Evolutionary conservation across 2,888 invertebrate species (phyloP).

Genomic region (Protula sp.): DNA sequence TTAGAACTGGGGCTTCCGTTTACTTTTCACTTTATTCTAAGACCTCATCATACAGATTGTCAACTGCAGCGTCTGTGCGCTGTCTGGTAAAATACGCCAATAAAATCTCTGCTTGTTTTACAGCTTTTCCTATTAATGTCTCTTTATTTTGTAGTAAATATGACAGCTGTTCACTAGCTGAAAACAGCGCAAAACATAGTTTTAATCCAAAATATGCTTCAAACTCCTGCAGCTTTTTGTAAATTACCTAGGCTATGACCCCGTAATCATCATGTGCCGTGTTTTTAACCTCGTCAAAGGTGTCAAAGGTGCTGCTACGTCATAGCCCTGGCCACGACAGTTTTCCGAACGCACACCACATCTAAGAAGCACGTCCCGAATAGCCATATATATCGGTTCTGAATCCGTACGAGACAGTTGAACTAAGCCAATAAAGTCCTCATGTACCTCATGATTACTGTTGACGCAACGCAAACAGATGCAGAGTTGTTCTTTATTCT

Average conservation of each 20-base stretch:
- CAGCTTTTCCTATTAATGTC: neutral
- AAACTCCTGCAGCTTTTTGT: neutral
- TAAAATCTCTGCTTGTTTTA: neutral
- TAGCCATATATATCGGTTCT: neutral
- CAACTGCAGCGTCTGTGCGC: neutral
- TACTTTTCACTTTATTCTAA: too few species aligned
- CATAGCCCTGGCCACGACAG: conserved; percentile 8
- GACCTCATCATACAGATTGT: neutral
- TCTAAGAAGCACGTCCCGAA: conserved; percentile 1
- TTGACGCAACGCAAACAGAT: neutral
- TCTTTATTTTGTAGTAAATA: neutral
- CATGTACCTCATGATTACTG: neutral
- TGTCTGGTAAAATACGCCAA: too few species aligned
- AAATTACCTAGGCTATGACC: neutral
- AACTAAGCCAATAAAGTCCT: neutral
- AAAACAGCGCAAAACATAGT: neutral
- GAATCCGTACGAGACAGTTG: neutral
- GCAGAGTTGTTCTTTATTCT: neutral
- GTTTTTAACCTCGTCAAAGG: neutral
- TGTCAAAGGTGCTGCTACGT: conserved; percentile 1
- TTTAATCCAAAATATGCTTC: neutral
- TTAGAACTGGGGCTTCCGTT: neutral
- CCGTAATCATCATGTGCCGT: conserved; percentile 3
- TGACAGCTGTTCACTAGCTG: neutral
- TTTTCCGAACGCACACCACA: neutral